Evolutionary conservation across 2,113 vertebrate species (phyloP), one percentile per base, ranked within the genome.

Genomic region (Enhydra lutris): DNA sequence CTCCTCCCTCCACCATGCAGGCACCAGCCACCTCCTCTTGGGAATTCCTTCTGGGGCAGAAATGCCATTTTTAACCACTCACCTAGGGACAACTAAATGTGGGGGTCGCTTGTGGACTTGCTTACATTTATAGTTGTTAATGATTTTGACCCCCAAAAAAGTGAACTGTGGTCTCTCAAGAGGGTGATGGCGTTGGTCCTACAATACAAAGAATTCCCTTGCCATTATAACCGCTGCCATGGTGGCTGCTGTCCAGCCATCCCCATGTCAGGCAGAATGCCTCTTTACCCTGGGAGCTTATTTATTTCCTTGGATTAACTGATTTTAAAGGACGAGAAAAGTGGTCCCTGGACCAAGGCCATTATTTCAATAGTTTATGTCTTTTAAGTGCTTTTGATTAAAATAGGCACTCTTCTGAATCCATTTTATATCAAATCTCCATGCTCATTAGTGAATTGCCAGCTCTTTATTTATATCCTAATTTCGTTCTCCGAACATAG

Each of bases 181-280:
- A 59, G n/a, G 45, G 31, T 50, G 36, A 57, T 3, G 29, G 29
- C 57, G 18, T 4, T 69, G 67, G 23, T n/a, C 11, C 1, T 3
- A 24, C 18, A 4, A 31, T 18, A 69, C 34, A 85, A 31, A 57
- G 36, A 52, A 42, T n/a, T 23, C 21, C 31, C 2, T 31, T 3
- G 3, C 3, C 39, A 2, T 26, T 31, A 36, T 4, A 15, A 24
- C 34, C 1, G 1, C 3, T 1, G 39, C 1, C 12, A 2, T 0
- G 0, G 17, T 12, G 50, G 85, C 9, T 7, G 23, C 1, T 57
- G 24, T 42, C 50, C 36, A 20, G 34, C 10, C 18, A 76, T 12
- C 12, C n/a, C 11, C 7, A 26, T 8, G 1, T 36, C 6, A 3
- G 34, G n/a, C 17, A 55, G 84, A 69, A 83, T 0, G n/a, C n/a